Percentiles rank a stretch among this genome's conserved stretches.
These are phyloP conservation scores for Sialis lutaria DNA, from an alignment of 2,888 invertebrate genomes.

Conservation along the genomic window DNA sequence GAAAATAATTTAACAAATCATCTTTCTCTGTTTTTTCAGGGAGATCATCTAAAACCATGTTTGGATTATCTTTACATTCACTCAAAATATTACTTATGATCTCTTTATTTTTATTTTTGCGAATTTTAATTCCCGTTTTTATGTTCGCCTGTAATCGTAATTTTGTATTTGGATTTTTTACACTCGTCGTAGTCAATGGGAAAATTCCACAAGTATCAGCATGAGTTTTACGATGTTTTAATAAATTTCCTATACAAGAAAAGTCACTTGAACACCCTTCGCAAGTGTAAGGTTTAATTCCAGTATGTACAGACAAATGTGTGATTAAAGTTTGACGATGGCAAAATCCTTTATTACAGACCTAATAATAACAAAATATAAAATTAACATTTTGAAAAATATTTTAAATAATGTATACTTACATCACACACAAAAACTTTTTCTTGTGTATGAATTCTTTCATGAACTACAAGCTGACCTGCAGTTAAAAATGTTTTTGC, in stretches of 20 bases:
- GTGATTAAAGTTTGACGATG: constrained; percentile 30
- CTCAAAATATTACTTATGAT: not conserved
- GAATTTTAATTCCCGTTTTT: not conserved
- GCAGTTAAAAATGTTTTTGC: constrained; percentile 20
- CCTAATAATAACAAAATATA: constrained; percentile 14
- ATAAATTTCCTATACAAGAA: constrained; percentile 29
- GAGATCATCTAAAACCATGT: constrained; percentile 2
- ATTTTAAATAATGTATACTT: not conserved
- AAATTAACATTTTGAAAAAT: not conserved
- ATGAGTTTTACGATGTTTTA: constrained; percentile 28
- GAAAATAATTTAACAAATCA: too few relatives aligned
- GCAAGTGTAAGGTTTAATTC: constrained; percentile 30
- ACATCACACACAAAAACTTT: constrained; percentile 21
- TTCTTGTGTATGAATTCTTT: constrained; percentile 21
- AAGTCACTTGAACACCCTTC: constrained; percentile 27
- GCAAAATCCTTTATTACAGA: constrained; percentile 28
- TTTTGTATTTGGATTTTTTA: constrained; percentile 18
- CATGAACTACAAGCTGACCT: constrained; percentile 20
- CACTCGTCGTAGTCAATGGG: constrained; percentile 18
- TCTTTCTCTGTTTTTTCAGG: too few relatives aligned
- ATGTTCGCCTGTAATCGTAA: constrained; percentile 13
- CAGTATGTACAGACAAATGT: constrained; percentile 28
- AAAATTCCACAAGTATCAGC: constrained; percentile 26
- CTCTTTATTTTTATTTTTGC: not conserved
- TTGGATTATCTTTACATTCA: not conserved